These are phyloP conservation scores for Dolomedes plantarius DNA, from an alignment of 2,888 invertebrate genomes.

Conservation along the genomic window DNA sequence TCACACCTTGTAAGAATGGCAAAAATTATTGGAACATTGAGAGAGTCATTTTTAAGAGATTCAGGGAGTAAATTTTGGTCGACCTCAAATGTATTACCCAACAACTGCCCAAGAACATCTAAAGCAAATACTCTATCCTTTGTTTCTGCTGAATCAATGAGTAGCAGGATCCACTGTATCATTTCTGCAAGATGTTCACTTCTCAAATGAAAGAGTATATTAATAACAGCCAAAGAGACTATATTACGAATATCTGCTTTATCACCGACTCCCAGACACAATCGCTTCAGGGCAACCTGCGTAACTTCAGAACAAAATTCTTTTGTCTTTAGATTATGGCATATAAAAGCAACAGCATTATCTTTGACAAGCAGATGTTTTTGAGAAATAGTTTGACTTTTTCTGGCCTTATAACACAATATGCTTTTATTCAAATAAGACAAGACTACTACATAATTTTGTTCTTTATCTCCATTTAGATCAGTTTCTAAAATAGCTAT, in stretches of 20 bases:
- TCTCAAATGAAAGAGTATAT: neutral
- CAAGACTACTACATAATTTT: slow-evolving; percentile 15
- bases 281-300: slow-evolving; percentile 15
- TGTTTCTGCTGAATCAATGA: slow-evolving; percentile 34
- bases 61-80: neutral
- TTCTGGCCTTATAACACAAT: slow-evolving; percentile 21
- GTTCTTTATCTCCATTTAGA: slow-evolving; percentile 31
- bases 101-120: slow-evolving; percentile 19
- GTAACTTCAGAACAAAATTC: slow-evolving; percentile 15
- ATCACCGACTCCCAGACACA: slow-evolving; percentile 30
- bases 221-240: slow-evolving; percentile 17
- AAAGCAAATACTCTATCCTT: slow-evolving; percentile 26
- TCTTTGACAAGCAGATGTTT: slow-evolving; percentile 30
- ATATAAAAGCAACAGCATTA: slow-evolving; percentile 27
- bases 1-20: slow-evolving; percentile 80
- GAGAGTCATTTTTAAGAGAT: neutral
- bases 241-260: slow-evolving; percentile 29
- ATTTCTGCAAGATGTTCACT: slow-evolving; percentile 6
- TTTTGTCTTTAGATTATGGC: slow-evolving; percentile 1
- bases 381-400: slow-evolving; percentile 15
- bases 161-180: slow-evolving; percentile 27
- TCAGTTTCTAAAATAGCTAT: neutral
- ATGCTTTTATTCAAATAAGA: slow-evolving; percentile 29
- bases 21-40: slow-evolving; percentile 78
- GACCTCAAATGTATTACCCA: neutral